Evolutionary conservation across 2,888 invertebrate genomes (phyloP).

Genomic region (Drosophila macrothrix): DNA sequence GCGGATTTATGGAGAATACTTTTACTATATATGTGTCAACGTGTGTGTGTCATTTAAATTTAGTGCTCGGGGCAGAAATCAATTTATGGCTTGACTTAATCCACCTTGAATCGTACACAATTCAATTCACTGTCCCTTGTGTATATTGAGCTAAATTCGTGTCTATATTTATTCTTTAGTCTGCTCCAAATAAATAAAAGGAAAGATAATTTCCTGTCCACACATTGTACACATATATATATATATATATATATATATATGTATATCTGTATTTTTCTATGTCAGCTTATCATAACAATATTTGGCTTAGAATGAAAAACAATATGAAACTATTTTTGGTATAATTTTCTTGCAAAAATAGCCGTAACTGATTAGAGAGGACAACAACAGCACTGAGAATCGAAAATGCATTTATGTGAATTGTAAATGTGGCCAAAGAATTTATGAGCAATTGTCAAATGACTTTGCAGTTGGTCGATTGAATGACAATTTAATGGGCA

Average conservation of each 20-base stretch:
- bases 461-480: constrained; percentile 63
- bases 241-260: not conserved
- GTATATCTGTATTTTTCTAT: constrained; percentile 47
- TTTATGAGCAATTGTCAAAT: constrained; percentile 63
- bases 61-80: constrained; percentile 43
- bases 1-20: constrained; percentile 13
- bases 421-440: constrained; percentile 55
- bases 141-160: constrained; percentile 11
- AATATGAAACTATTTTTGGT: not conserved
- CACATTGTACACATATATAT: constrained; percentile 55
- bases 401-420: constrained; percentile 8
- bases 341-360: not conserved
- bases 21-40: not conserved
- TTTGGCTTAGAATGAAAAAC: not conserved
- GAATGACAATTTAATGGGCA: constrained; percentile 59
- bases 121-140: constrained; percentile 57
- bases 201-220: constrained; percentile 68
- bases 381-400: not conserved
- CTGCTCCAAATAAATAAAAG: constrained; percentile 36
- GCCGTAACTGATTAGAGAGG: not conserved
- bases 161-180: constrained; percentile 10
- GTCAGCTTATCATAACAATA: constrained; percentile 30
- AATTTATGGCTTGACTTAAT: constrained; percentile 79
- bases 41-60: constrained; percentile 57
- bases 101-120: constrained; percentile 70